Base-by-base conservation (phyloP, 2,797 vertebrate species). In the Sebastes oblongus region DNA sequence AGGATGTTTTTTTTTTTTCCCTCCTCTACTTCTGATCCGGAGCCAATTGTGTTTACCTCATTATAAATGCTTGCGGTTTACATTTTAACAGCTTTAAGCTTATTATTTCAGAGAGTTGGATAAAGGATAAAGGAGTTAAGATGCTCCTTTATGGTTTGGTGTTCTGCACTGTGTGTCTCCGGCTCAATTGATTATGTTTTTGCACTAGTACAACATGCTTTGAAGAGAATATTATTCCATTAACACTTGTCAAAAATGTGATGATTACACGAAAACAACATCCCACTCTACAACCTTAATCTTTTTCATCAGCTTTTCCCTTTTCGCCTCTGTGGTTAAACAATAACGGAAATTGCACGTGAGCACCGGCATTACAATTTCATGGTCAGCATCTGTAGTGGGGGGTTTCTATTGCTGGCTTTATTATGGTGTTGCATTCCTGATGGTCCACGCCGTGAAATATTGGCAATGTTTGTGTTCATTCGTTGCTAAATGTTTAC, bases 321-420 rank as follows among this genome's bases (percentile, higher is more conserved):
- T 55, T 59, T 83, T 76, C 65, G 13, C 59, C 24, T 81, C 55
- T 72, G 52, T 70, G 55, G 39, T 60, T 52, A 66, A 78, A 71
- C 29, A 82, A 73, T 81, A 64, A 58, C 20, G 2, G 8, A 22
- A 69, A 78, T 66, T 61, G 39, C 72, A 84, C 8, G 8, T 80
- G 66, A 76, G 62, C 71, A 18, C 58, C 72, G 76, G 71, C 81
- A 90, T 92, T 88, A 88, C 86, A 80, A 75, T 89, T 65, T 80
- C 60, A 91, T 86, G 70, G 66, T 83, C 73, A 80, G 34, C 77
- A 81, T 83, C 78, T 80, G 68, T 36, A 71, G 27, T 13, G 66
- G 32, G 46, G 46, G 18, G 46, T 80, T 81, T 66, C 29, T 77
- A 87, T 73, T 76, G 34, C 70, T 65, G 50, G 58, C 52, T 80